Conservation (phyloP, 2,888 invertebrate genomes). For the Serripes groenlandicus region DNA sequence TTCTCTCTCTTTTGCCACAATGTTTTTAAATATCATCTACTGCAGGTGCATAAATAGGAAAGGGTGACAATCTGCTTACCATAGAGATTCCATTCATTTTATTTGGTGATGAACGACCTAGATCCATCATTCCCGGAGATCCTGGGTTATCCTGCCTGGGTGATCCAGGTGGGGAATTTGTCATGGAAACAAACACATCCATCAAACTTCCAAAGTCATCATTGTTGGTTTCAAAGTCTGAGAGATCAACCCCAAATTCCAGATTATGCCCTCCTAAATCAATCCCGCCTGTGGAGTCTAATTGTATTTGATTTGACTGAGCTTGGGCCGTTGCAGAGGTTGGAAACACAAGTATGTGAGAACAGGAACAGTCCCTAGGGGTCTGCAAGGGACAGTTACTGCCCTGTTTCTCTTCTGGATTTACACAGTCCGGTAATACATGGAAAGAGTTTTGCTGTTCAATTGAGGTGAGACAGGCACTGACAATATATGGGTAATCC, state of each 20-base stretch:
- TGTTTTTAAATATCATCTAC: too few relatives aligned
- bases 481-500: slow-evolving; percentile 96
- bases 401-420: slow-evolving; percentile 84
- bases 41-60: too few relatives aligned
- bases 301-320: slow-evolving; percentile 73
- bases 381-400: slow-evolving; percentile 91
- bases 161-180: slow-evolving; percentile 68
- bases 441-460: slow-evolving; percentile 96
- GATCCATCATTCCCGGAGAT: slow-evolving; percentile 73
- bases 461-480: slow-evolving; percentile 98
- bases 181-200: slow-evolving; percentile 75
- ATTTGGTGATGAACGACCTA: slow-evolving; percentile 75
- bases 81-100: slow-evolving; percentile 73
- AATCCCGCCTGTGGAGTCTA: slow-evolving; percentile 73
- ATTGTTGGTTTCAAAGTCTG: slow-evolving; percentile 68
- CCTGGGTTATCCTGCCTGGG: slow-evolving; percentile 72
- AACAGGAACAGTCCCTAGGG: slow-evolving; percentile 98
- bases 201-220: slow-evolving; percentile 71
- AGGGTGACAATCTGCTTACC: slow-evolving; percentile 63
- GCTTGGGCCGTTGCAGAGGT: slow-evolving; percentile 89
- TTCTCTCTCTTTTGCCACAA: too few relatives aligned
- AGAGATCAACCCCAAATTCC: slow-evolving; percentile 68
- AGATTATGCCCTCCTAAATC: slow-evolving; percentile 72
- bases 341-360: slow-evolving; percentile 99
- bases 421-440: slow-evolving; percentile 85